Evolutionary conservation across 2,113 vertebrate species (phyloP), one percentile per base, ranked within the genome.

Genomic region (Oncorhynchus masou): DNA sequence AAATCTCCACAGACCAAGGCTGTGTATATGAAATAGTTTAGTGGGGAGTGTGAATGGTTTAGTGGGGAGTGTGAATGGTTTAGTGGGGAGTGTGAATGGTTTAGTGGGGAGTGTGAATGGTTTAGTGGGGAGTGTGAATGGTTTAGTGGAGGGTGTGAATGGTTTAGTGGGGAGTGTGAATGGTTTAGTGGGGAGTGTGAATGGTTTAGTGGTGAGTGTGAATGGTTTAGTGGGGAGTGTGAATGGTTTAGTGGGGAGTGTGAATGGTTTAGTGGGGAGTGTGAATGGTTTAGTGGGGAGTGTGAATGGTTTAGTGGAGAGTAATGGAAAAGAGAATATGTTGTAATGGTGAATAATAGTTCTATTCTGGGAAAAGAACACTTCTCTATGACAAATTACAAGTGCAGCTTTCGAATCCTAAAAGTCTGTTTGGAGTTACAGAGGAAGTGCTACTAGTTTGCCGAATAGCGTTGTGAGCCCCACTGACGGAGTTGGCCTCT

Each of bases 341-440:
- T 34, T 34, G 24, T 31, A 19, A 60, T 62, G 29, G 9, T 60
- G 20, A 62, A 27, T 34, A 60, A 54, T 54, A 54, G 16, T 54
- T 19, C 1, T 54, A 54, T 54, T 54, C 16, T 8, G 27, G 11
- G 57, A 60, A 2, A 73, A 64, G 20, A 64, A 39, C 9, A 73
- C 29, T 65, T 34, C 59, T 22, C 72, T 24, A 8, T 48, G 72
- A 62, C 72, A 45, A 65, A 65, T 48, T 74, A 27, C 3, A 31
- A 74, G 34, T 24, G 31, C 19, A 73, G 71, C n/a, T 12, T 29
- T 74, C 19, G 12, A 74, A 74, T 74, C n/a, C 19, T 31, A 65
- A 19, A 31, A 74, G 65, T 74, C n/a, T 65, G 72, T 45, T 74
- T 65, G 65, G 34, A 74, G 72, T 74, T 65, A 74, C n/a, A 65